These are phyloP conservation scores for Distichodus sexfasciatus DNA, from an alignment of 2,797 vertebrate genomes.

Conservation along the genomic window DNA sequence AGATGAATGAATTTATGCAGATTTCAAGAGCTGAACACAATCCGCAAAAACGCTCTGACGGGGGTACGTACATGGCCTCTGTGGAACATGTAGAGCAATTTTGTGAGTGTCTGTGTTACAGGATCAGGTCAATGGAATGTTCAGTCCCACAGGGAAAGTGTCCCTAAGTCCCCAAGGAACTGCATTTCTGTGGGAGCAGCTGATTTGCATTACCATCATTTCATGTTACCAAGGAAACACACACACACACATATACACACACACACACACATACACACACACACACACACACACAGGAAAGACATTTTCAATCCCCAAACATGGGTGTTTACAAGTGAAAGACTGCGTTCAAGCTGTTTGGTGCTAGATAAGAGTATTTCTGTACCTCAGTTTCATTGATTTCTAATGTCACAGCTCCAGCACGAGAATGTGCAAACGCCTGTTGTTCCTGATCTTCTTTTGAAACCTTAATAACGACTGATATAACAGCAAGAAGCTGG, in stretches of 20 bases:
- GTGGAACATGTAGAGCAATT: not conserved
- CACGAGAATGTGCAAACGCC: too few relatives aligned
- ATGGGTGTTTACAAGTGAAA: too few relatives aligned
- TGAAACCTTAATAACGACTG: too few relatives aligned
- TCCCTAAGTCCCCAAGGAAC: not conserved
- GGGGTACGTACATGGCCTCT: too few relatives aligned
- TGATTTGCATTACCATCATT: conserved; percentile 19
- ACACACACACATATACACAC: not conserved
- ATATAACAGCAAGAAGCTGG: too few relatives aligned
- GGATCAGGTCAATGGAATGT: conserved; percentile 1
- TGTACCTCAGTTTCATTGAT: too few relatives aligned
- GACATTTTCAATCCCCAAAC: too few relatives aligned
- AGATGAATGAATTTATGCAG: not conserved
- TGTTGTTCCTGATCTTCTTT: too few relatives aligned
- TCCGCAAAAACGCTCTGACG: not conserved
- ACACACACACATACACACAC: too few relatives aligned
- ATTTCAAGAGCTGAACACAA: not conserved
- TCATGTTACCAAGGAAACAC: conserved; percentile 8
- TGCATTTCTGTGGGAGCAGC: not conserved
- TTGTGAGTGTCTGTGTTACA: not conserved
- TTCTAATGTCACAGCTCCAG: too few relatives aligned
- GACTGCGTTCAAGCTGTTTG: too few relatives aligned
- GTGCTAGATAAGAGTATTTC: not conserved
- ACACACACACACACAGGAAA: too few relatives aligned
- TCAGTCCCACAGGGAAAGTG: conserved; percentile 11